Conservation (phyloP, 2,888 invertebrate genomes). For the Drosophila planitibia region DNA sequence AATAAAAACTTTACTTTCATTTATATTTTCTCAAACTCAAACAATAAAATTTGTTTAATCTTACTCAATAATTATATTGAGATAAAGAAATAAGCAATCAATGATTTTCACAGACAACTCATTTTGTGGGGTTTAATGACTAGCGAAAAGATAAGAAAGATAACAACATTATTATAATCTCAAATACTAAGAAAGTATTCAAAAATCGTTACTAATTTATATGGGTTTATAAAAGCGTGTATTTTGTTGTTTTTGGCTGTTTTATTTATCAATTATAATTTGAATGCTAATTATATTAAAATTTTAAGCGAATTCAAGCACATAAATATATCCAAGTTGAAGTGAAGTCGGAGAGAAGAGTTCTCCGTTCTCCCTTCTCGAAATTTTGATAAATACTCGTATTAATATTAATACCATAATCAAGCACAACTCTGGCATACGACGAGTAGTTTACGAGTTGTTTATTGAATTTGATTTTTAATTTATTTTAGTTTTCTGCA, state of each 20-base stretch:
- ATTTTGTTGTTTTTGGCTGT: conserved; percentile 18
- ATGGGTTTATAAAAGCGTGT: neutral
- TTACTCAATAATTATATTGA: neutral
- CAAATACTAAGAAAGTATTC: conserved; percentile 9
- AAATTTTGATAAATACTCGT: conserved; percentile 26
- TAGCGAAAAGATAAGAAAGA: neutral
- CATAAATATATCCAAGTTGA: conserved; percentile 7
- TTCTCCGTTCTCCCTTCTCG: conserved; percentile 3
- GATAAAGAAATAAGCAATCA: neutral
- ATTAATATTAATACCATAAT: conserved; percentile 41
- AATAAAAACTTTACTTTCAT: neutral
- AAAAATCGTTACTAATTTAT: neutral
- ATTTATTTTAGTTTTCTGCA: conserved; percentile 68
- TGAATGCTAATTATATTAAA: conserved; percentile 54
- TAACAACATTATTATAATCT: conserved; percentile 14
- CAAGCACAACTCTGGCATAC: conserved; percentile 28
- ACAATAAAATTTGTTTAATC: neutral
- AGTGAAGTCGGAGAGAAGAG: neutral
- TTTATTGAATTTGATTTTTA: conserved; percentile 59
- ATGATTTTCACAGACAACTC: neutral
- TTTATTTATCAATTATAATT: conserved; percentile 52
- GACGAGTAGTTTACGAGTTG: conserved; percentile 45
- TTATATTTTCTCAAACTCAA: neutral
- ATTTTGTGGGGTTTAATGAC: neutral
- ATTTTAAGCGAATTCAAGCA: conserved; percentile 8